Evolutionary conservation across 2,113 vertebrate species (phyloP), one percentile per base, ranked within the genome.

Genomic region (Scomber colias): DNA sequence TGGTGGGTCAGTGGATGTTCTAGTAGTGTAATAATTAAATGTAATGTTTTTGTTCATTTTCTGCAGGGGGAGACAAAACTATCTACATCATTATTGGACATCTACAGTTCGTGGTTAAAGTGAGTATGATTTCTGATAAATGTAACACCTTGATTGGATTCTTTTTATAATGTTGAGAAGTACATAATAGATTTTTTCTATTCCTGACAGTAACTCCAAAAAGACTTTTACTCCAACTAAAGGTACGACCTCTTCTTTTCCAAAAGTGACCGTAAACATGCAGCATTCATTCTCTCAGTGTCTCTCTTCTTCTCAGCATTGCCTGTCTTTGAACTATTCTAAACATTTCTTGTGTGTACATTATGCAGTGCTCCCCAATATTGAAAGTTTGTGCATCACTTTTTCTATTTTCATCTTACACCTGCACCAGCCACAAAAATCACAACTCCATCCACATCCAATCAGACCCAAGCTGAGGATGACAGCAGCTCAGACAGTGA

Each of bases 81-180:
- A 70, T 56, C 81, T 1, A 9, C 62, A 0, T 90, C 93, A 4
- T 81, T 95, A 67, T 24, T 78, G 2, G 90, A 95, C 30, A 94
- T 95, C 61, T 95, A 94, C 81, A 88, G 31, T 16, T 89, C 64
- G 6, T 95, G 94, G 94, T 68, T 87, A 7, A 90, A 87, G 93
- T 95, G 64, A 89, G 93, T 84, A 55, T 30, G 30, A 24, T 30
- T 21, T 74, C 4, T 35, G 11, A n/a, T 12, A 12, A 57, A 3
- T 48, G 13, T 31, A 17, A 35, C 10, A 15, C 1, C 11, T 21
- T 40, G 3, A 14, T 21, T 53, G 14, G 1, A 49, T 4, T 35
- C 0, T 66, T 15, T 49, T 60, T 30, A 7, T n/a, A 46, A 16
- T 30, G 35, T 45, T 71, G 7, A 3, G 19, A 14, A 56, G 4